A percentile compares a stretch with the other conserved stretches of the same genome.
Evolutionary conservation across 1,140 invertebrate species (phyloP).

Genomic region (Cydia pomonella): DNA sequence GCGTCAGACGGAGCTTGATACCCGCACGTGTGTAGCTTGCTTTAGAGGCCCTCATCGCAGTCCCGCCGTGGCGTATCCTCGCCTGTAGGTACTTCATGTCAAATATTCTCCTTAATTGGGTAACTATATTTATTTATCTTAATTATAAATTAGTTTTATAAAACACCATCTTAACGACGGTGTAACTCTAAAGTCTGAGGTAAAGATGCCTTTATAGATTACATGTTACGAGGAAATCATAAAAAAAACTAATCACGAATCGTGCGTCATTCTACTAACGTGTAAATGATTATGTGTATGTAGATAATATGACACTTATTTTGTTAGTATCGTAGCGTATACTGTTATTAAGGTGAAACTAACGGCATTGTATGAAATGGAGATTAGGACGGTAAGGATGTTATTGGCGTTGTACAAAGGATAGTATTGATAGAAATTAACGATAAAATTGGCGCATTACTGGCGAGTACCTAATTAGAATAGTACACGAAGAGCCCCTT

Average conservation of each 20-base stretch:
- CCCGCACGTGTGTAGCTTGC: not conserved
- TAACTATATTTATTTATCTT: constrained; percentile 76
- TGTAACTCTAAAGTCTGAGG: constrained; percentile 80
- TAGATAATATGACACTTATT: constrained; percentile 79
- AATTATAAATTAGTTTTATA: constrained; percentile 74
- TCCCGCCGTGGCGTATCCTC: constrained; percentile 15
- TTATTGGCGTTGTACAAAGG: constrained; percentile 80
- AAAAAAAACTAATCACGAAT: constrained; percentile 69
- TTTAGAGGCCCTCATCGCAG: constrained; percentile 42
- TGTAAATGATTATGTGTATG: constrained; percentile 68
- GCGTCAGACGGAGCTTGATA: not conserved
- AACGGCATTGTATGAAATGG: constrained; percentile 72
- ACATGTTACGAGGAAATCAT: constrained; percentile 68
- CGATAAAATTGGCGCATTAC: constrained; percentile 79
- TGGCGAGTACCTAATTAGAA: constrained; percentile 80
- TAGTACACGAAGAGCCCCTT: constrained; percentile 71
- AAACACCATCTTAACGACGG: constrained; percentile 72
- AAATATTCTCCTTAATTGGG: constrained; percentile 55
- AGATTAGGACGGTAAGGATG: constrained; percentile 71
- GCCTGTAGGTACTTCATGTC: constrained; percentile 33
- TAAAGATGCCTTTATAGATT: constrained; percentile 81
- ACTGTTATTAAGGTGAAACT: constrained; percentile 65
- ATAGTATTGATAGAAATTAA: constrained; percentile 76
- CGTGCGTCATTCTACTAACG: constrained; percentile 76
- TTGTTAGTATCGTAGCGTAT: constrained; percentile 75